A percentile compares a stretch with the other conserved stretches of the same genome.
Evolutionary conservation across 2,797 vertebrate genomes (phyloP).

Genomic region (Melanotaenia trifasciata): DNA sequence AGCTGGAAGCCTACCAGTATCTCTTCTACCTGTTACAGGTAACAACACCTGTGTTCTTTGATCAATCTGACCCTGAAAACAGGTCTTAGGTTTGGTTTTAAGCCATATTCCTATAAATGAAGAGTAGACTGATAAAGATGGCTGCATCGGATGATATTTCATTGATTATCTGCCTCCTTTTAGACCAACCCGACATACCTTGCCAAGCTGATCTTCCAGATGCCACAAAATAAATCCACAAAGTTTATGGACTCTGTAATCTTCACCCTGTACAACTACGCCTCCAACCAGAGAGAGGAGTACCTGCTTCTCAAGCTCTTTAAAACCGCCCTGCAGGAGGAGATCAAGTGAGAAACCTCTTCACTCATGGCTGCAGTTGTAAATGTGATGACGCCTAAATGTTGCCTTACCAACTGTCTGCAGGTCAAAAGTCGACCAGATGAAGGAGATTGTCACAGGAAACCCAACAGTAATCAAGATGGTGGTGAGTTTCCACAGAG

Average conservation of each 20-base stretch:
- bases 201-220: constrained; percentile 99
- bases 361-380: background rate
- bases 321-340: constrained; percentile 95
- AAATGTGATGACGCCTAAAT: background rate
- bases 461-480: constrained; percentile 99
- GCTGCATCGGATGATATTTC: no score
- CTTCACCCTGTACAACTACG: constrained; percentile 98
- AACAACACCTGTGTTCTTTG: background rate
- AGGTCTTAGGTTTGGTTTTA: background rate
- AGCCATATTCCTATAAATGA: background rate
- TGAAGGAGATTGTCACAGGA: constrained; percentile 97
- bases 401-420: background rate
- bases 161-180: background rate
- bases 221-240: constrained; percentile 98
- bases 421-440: constrained; percentile 97
- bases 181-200: constrained; percentile 97
- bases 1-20: constrained; percentile 95
- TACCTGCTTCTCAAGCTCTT: constrained; percentile 96
- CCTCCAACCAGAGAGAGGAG: constrained; percentile 97
- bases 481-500: constrained; percentile 98
- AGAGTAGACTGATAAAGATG: background rate
- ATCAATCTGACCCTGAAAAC: background rate
- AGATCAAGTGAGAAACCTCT: constrained; percentile 90
- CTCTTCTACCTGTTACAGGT: constrained; percentile 97
- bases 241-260: constrained; percentile 99